phyloP scores from a whole-genome alignment of 2,113 vertebrate species.

The Emydocephalus ijimae region DNA sequence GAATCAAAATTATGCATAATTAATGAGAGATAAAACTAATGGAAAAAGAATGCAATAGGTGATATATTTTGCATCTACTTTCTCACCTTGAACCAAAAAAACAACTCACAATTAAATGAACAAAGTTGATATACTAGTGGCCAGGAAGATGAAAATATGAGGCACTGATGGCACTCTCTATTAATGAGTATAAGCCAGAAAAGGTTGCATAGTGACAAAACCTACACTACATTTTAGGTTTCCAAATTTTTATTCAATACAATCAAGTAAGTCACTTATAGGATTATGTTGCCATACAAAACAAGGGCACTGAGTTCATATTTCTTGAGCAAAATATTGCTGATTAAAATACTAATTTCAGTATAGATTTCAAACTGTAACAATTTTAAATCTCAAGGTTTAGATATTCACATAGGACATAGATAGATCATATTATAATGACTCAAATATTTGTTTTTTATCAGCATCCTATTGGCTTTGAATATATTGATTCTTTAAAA shows the following conservation, averaged over 20 bases:
- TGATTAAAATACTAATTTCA: not conserved
- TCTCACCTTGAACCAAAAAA: not conserved
- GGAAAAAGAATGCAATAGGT: not conserved
- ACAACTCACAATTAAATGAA: not conserved
- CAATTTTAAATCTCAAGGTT: conserved; percentile 36
- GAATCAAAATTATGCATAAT: not conserved
- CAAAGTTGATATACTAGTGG: not conserved
- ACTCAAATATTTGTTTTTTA: conserved; percentile 47
- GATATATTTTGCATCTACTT: not conserved
- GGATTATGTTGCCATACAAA: not conserved
- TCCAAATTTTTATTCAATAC: not conserved
- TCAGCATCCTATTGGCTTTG: conserved; percentile 28
- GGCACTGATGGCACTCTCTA: not conserved
- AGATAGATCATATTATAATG: conserved; percentile 22
- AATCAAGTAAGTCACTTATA: not conserved
- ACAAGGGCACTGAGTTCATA: not conserved
- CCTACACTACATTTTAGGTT: not conserved
- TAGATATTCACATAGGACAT: conserved; percentile 5
- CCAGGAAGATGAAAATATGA: not conserved
- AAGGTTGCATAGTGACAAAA: not conserved
- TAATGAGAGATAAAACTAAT: conserved; percentile 10
- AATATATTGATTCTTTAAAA: conserved; percentile 27
- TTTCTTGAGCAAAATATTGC: not conserved
- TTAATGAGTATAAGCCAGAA: not conserved
- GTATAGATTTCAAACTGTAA: not conserved